phyloP scores from a whole-genome alignment of 1,140 invertebrate species.

The Augochlora pura region DNA sequence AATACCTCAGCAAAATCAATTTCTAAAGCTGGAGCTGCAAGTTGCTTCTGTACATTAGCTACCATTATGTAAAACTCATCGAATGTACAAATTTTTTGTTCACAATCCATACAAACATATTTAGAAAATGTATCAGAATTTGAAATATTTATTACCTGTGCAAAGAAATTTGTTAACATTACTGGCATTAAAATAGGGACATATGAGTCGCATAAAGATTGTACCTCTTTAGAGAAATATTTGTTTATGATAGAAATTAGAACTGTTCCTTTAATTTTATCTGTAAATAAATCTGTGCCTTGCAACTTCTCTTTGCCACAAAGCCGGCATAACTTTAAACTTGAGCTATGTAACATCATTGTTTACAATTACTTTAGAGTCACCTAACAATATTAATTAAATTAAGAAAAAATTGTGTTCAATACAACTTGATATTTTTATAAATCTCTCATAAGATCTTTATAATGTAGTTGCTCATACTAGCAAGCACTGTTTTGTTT shows the following conservation, averaged over 20 bases:
- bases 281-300: constrained; percentile 73
- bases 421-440: too few relatives aligned
- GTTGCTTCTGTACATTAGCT: constrained; percentile 74
- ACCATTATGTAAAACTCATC: constrained; percentile 77
- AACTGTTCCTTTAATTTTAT: constrained; percentile 73
- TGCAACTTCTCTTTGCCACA: constrained; percentile 75
- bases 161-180: constrained; percentile 5
- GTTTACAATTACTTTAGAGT: background rate
- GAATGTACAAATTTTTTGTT: constrained; percentile 73
- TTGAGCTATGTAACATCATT: constrained; percentile 74
- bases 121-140: constrained; percentile 71
- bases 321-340: constrained; percentile 71
- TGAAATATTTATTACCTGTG: constrained; percentile 74
- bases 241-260: constrained; percentile 75
- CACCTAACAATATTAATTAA: background rate
- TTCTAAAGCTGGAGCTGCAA: constrained; percentile 70
- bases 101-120: constrained; percentile 75
- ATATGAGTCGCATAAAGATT: constrained; percentile 19
- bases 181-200: constrained; percentile 4
- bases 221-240: constrained; percentile 75
- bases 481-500: background rate
- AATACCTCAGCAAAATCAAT: constrained; percentile 75
- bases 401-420: background rate
- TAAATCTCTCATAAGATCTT: too few relatives aligned
- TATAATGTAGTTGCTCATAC: background rate